Evolutionary conservation across 2,113 vertebrate species (phyloP), one percentile per base, ranked within the genome.

Genomic region (Malurus cyaneus): DNA sequence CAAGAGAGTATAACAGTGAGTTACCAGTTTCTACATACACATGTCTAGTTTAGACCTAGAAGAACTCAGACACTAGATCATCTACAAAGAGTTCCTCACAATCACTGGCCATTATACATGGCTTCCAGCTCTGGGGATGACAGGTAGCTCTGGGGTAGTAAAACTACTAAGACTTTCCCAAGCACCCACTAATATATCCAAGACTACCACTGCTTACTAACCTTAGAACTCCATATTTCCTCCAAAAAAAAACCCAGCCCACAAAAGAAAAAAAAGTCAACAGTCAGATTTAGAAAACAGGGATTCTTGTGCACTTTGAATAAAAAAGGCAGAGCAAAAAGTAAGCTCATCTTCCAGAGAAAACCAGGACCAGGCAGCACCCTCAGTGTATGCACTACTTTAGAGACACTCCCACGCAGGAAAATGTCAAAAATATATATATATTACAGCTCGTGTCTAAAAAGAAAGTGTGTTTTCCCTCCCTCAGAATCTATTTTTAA

Each of bases 401-500:
- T 69, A 49, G 56, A 89, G 32, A 64, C 29, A 72, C 65, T 46
- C 82, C 89, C 56, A 88, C 80, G 0, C 76, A 94, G 76, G 49
- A 89, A 92, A 88, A 34, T 18, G 52, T 59, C 64, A 61, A 73
- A 92, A 77, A 26, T 86, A 81, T 32, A 61, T 64, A 87, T 25
- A 29, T 23, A 78, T 14, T 83, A 60, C 76, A 92, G 79, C 44
- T 87, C 0, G 0, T 16, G 18, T 46, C 56, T 94, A 84, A 73
- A 92, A 86, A 56, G 11, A 74, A 82, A 70, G 56, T 8, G 8
- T 26, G 13, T 82, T 77, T 67, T 56, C 19, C 34, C 39, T 57
- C 56, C 83, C 53, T 72, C 72, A 16, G 47, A 83, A 71, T 69
- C 93, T 95, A 93, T 95, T 93, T 96, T 94, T 95, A 93, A 65